A percentile compares a stretch with the other conserved stretches of the same genome.
These are phyloP conservation scores for Melipona quadrifasciata DNA, from an alignment of 1,140 invertebrate genomes.

Conservation along the genomic window DNA sequence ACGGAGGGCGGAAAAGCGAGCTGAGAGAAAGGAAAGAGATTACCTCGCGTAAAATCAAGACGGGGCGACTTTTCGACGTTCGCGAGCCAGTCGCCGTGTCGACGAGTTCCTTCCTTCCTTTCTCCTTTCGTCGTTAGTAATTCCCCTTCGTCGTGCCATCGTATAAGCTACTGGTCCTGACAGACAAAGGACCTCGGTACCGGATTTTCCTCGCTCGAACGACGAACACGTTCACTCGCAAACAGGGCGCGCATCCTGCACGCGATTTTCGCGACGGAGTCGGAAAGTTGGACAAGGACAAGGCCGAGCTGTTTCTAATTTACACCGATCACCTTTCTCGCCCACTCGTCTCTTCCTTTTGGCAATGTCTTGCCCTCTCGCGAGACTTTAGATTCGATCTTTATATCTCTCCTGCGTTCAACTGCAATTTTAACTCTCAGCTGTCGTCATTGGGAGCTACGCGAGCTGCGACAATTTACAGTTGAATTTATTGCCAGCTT, in stretches of 20 bases:
- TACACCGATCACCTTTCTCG: slow-evolving; percentile 13
- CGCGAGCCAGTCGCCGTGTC: slow-evolving; percentile 49
- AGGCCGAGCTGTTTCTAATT: neutral
- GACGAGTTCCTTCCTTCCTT: slow-evolving; percentile 59
- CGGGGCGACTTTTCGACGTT: slow-evolving; percentile 59
- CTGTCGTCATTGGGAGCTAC: too few species aligned
- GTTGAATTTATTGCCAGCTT: too few species aligned
- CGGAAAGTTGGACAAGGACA: neutral
- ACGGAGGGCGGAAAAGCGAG: neutral
- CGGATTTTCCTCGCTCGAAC: slow-evolving; percentile 39
- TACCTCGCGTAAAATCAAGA: slow-evolving; percentile 60
- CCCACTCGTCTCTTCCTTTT: neutral
- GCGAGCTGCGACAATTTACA: too few species aligned
- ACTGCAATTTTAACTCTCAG: neutral
- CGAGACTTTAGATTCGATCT: too few species aligned
- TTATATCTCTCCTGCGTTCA: neutral
- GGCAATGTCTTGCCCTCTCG: neutral
- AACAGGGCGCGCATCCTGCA: slow-evolving; percentile 29
- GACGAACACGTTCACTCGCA: slow-evolving; percentile 30
- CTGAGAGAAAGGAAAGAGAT: slow-evolving; percentile 52
- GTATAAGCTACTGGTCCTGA: slow-evolving; percentile 41
- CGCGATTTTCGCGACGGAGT: slow-evolving; percentile 4
- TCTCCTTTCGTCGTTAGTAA: slow-evolving; percentile 55
- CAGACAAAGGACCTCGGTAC: slow-evolving; percentile 48
- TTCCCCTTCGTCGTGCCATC: slow-evolving; percentile 35